Base-by-base conservation (phyloP, 2,888 invertebrate genomes). In the Metellina segmentata region DNA sequence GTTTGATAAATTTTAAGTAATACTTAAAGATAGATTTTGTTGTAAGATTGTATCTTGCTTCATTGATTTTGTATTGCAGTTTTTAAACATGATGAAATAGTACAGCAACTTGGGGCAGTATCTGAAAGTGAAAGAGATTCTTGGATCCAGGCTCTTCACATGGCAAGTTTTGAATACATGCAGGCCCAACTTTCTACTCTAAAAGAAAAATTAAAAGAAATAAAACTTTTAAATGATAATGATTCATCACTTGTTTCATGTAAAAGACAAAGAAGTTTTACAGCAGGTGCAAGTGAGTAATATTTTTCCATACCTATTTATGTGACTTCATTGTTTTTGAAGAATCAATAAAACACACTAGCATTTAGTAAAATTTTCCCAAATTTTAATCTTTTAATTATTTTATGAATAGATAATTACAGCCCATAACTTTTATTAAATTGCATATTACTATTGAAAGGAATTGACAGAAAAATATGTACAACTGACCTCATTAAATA, bases 101-200 rank as follows among this genome's bases (percentile, higher is more conserved):
- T 97, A 93, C 98, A 98, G 95, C 97, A 97, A 93, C 96, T 99
- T 94, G 97, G 97, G 7, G 97, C 98, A 7, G 96, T 96, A 90
- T 96, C 97, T 48, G 97, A 98, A 94, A 96, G 96, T 11, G 98
- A 98, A 94, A 96, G 98, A 48, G 97, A 97, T 93, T 96, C 97
- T 78, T 99, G 99, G 98, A 95, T 98, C 94, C 97, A 97, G 94
- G 96, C 97, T 7, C 96, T 99, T 93, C 97, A 97, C 94, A 96
- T 96, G 94, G 98, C 98, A 11, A 97, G 98, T 92, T 98, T 98
- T 95, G 97, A 97, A 92, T 97, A 97, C 93, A 96, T 98, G 94
- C 96, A 97, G 94, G 96, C 97, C 51, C 93, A 98, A 95, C 96
- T 98, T 94, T 98, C 97, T 85, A 95, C 98, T 94, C 81, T 91